These are phyloP conservation scores for Sceloporus tristichus DNA, from an alignment of 2,113 vertebrate species.

Conservation along the genomic window DNA sequence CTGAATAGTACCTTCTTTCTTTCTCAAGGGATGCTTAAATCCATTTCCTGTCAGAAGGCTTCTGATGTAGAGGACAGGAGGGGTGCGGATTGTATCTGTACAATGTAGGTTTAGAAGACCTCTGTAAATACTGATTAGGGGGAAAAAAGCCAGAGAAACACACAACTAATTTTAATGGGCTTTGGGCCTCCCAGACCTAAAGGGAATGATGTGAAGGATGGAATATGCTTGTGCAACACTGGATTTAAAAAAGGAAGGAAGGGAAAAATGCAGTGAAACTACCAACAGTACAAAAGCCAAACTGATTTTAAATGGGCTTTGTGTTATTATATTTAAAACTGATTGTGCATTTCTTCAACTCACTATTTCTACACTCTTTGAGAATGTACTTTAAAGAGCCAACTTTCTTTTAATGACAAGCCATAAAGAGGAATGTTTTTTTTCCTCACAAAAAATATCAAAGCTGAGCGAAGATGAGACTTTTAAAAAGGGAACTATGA, in stretches of 20 bases:
- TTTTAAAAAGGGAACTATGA: conserved; percentile 64
- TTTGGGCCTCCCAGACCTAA: neutral
- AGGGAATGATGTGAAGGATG: neutral
- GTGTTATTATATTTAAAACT: conserved; percentile 76
- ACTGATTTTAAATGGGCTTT: conserved; percentile 77
- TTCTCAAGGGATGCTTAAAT: too few species aligned
- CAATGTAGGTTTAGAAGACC: neutral
- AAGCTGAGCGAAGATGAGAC: conserved; percentile 74
- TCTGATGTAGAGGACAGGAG: neutral
- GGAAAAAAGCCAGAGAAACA: neutral
- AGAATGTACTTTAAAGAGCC: conserved; percentile 82
- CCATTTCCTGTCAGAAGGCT: too few species aligned
- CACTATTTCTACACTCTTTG: conserved; percentile 81
- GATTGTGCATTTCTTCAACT: conserved; percentile 81
- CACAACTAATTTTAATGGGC: conserved; percentile 2
- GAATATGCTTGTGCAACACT: neutral
- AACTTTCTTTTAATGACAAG: conserved; percentile 81
- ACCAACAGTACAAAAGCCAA: conserved; percentile 62
- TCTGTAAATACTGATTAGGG: neutral
- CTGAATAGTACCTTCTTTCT: too few species aligned
- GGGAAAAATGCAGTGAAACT: neutral
- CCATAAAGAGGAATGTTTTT: conserved; percentile 81
- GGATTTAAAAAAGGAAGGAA: neutral
- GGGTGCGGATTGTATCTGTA: neutral
- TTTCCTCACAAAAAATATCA: conserved; percentile 81